Base-by-base conservation (phyloP, 1,140 invertebrate genomes). In the Philaenus spumarius region DNA sequence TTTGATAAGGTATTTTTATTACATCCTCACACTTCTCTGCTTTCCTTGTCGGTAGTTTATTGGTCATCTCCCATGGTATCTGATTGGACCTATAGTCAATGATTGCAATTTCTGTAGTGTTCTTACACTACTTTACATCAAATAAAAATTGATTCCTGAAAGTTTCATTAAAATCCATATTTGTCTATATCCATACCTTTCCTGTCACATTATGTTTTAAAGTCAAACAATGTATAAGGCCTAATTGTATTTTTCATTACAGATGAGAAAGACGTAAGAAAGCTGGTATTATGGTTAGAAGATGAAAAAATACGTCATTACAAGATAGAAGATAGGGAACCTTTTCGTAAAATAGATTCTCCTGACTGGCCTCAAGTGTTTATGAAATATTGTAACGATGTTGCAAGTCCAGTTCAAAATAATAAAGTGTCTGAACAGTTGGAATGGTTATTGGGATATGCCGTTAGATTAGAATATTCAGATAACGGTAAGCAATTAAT, bases 291-390 rank as follows among this genome's bases (percentile, higher is more conserved):
- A 1, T 98, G 95, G 95, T 68, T 97, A 22, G 95, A 98, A 75
- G 90, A 95, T 72, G 90, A 95, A 71, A 95, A 93, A 75, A 95
- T 97, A 63, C 82, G 93, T 15, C 82, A 87, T 65, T 93, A 93
- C 66, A 85, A 85, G 65, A 88, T 93, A 58, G 89, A 95, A 71
- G 86, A 93, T 58, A 75, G 92, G 19, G 81, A 80, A 60, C 75
- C 73, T 1, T 70, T 98, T 19, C 77, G 87, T 47, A 78, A 86
- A 59, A 80, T 85, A 5, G 71, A 76, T 47, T 76, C 78, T 15
- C 68, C 75, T 1, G 70, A 81, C 35, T 97, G 94, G 94, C 73
- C 78, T 22, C 77, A 82, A 66, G 75, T 78, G 14, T 94, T 87
- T 72, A 68, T 82, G 37, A 78, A 85, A 68, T 98, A 95, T 74